phyloP scores from a whole-genome alignment of 2,113 vertebrate genomes.

The Equus quagga region DNA sequence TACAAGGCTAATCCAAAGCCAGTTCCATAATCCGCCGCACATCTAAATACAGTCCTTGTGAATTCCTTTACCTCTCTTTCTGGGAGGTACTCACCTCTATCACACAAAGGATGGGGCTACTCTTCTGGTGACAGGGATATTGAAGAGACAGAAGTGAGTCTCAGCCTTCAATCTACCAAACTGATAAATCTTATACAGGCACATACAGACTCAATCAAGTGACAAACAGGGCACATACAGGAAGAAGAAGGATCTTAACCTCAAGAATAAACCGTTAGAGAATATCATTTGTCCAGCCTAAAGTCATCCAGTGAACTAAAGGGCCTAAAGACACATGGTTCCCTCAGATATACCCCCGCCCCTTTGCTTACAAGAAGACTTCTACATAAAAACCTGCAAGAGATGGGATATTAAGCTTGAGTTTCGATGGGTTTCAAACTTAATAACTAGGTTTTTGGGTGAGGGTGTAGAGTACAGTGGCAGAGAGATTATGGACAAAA shows the following conservation, averaged over 20 bases:
- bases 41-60: neutral
- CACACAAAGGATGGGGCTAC: neutral
- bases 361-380: neutral
- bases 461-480: neutral
- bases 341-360: neutral
- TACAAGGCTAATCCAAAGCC: conserved; percentile 11
- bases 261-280: conserved; percentile 47
- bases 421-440: conserved; percentile 19
- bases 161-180: conserved; percentile 15
- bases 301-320: neutral
- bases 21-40: neutral
- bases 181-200: neutral
- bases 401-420: conserved; percentile 12
- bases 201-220: neutral
- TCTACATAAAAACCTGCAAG: neutral
- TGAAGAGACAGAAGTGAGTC: neutral
- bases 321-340: neutral
- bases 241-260: neutral
- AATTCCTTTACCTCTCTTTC: conserved; percentile 24
- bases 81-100: neutral
- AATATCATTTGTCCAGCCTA: neutral
- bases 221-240: neutral
- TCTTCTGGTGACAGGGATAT: neutral
- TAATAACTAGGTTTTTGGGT: neutral
- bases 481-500: conserved; percentile 27